Conservation (phyloP, 2,888 invertebrate species). For the Dicyrtoma fusca region DNA sequence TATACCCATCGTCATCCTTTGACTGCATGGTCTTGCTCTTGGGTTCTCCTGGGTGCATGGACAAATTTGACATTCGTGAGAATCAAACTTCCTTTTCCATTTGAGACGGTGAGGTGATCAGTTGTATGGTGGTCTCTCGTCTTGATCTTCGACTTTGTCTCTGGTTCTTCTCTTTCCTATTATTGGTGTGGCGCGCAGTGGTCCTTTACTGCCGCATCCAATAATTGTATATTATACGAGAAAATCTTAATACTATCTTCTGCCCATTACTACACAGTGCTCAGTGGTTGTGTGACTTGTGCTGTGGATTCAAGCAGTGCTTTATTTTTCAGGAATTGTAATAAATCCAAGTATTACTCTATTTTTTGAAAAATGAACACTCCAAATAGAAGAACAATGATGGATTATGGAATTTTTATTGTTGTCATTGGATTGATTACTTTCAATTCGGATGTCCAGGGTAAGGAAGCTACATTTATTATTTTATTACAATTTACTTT, state of each 20-base stretch:
- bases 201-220: too few relatives aligned
- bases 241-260: too few relatives aligned
- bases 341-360: background rate
- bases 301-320: too few relatives aligned
- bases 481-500: background rate
- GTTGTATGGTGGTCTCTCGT: constrained; percentile 4
- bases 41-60: constrained; percentile 1
- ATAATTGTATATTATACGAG: too few relatives aligned
- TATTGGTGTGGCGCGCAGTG: too few relatives aligned
- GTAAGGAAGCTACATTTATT: constrained; percentile 2
- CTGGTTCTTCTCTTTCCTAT: background rate
- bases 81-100: constrained; percentile 11
- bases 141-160: background rate
- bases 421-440: constrained; percentile 6
- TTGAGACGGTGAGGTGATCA: background rate
- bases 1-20: too few relatives aligned
- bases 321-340: too few relatives aligned
- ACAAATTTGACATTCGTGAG: constrained; percentile 10
- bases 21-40: too few relatives aligned
- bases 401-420: constrained; percentile 11
- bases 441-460: background rate
- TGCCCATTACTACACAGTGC: background rate
- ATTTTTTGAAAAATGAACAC: background rate
- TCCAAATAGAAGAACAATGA: background rate
- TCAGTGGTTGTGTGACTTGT: background rate